Conservation (phyloP, 2,888 invertebrate genomes). For the Macropis europaea region DNA sequence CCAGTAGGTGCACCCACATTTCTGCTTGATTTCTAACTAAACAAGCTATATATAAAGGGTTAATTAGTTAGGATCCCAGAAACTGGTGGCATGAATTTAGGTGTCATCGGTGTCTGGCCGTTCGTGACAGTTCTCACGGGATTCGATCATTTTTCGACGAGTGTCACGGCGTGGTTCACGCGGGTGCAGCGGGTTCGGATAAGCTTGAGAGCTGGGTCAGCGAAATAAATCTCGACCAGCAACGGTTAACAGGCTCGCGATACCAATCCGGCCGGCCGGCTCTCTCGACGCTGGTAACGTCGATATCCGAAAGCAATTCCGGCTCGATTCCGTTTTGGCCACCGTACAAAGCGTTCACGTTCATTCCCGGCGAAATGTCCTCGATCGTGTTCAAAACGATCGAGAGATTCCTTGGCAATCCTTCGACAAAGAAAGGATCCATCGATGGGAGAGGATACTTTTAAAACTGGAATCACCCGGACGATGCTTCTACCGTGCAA, state of each 20-base stretch:
- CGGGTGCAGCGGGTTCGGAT: not conserved
- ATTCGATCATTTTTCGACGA: not conserved
- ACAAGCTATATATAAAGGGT: too few relatives aligned
- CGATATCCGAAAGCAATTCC: conserved; percentile 40
- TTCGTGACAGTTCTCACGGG: not conserved
- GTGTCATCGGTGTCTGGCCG: too few relatives aligned
- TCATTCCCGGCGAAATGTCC: conserved; percentile 26
- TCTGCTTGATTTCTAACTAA: too few relatives aligned
- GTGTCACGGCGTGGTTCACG: not conserved
- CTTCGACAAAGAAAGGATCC: not conserved
- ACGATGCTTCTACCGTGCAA: too few relatives aligned
- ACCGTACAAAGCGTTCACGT: conserved; percentile 30
- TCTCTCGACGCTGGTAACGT: not conserved
- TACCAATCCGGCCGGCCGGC: conserved; percentile 10
- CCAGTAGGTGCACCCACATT: too few relatives aligned
- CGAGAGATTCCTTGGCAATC: not conserved
- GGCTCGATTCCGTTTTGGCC: conserved; percentile 38
- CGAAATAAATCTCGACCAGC: conserved; percentile 30
- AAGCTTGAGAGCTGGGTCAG: conserved; percentile 24
- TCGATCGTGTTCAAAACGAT: not conserved
- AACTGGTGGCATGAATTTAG: too few relatives aligned
- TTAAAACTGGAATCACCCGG: too few relatives aligned
- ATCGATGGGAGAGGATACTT: conserved; percentile 19
- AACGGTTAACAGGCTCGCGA: conserved; percentile 31
- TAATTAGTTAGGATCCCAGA: too few relatives aligned